phyloP scores from a whole-genome alignment of 2,113 vertebrate species.

The Sula dactylatra region DNA sequence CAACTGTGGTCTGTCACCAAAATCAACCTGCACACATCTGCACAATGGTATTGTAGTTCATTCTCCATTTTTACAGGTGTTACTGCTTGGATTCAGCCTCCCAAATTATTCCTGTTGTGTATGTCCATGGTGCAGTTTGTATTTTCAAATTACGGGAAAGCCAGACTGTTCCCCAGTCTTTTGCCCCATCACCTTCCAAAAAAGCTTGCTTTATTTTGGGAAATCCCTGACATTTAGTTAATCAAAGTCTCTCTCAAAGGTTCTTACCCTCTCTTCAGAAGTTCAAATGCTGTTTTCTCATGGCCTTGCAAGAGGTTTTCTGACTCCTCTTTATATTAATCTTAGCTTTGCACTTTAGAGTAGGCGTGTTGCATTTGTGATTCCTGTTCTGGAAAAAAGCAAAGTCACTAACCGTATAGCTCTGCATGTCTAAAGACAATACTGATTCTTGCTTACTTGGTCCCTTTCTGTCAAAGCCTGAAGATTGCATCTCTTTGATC shows the following conservation, averaged over 20 bases:
- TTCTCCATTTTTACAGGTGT: not conserved
- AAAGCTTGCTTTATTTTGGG: not conserved
- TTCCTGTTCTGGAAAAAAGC: not conserved
- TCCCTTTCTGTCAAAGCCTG: not conserved
- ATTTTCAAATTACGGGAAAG: not conserved
- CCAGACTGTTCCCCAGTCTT: not conserved
- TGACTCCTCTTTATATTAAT: not conserved
- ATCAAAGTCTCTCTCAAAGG: not conserved
- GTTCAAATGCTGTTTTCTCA: not conserved
- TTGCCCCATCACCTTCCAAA: not conserved
- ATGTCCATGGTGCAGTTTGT: not conserved
- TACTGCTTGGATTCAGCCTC: not conserved
- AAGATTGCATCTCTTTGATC: not conserved
- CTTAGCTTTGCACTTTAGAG: not conserved
- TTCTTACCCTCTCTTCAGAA: not conserved
- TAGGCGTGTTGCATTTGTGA: not conserved
- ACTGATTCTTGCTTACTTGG: not conserved
- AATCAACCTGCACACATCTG: not conserved
- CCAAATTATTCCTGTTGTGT: not conserved
- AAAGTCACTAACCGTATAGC: accelerated
- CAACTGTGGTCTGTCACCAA: not conserved
- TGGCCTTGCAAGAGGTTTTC: not conserved
- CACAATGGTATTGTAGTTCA: not conserved
- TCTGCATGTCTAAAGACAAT: not conserved
- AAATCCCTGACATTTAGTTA: not conserved